Evolutionary conservation across 2,888 invertebrate genomes (phyloP), one percentile per base, ranked within the genome.

Genomic region (Epirrita christyi): DNA sequence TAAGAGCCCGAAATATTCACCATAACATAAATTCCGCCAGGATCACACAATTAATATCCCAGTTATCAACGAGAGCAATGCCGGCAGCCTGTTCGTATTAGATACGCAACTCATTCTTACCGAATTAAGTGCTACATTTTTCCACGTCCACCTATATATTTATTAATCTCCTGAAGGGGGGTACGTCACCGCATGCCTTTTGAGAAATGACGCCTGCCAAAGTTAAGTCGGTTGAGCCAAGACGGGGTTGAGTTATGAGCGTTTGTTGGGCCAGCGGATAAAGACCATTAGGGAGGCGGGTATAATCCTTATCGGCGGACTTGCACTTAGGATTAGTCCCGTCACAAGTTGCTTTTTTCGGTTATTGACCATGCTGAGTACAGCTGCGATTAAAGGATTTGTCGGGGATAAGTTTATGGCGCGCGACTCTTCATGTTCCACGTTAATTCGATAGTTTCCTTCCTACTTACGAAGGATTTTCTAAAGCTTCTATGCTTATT

Each of bases 161-260:
- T 91, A 90, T 92, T 90, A 90, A 91, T 90, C 32, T 32, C 72
- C 72, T 76, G 68, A 68, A 51, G 52, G 50, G 73, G 72, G 64
- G 81, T 80, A 84, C 87, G 86, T 88, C 89, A 85, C 84, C 86
- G 85, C 83, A 82, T 87, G 87, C 86, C 87, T 85, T 88, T 88
- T 92, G 92, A 92, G 92, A 91, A 92, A 92, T 91, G 91, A 92
- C 88, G 91, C 78, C 89, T 91, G 90, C 91, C 91, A 89, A 91
- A 91, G 88, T 85, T 91, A 91, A 91, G 91, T 89, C 91, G 90
- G 85, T 88, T 88, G 87, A 89, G 90, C 87, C 86, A 86, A 86
- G 85, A 86, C 85, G 88, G 85, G 78, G 78, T 78, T 89, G 90
- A 91, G 83, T 90, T 91, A 91, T 90, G 87, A 83, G 80, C 88